phyloP scores from a whole-genome alignment of 2,888 invertebrate genomes.

The Andricus quercusramuli region DNA sequence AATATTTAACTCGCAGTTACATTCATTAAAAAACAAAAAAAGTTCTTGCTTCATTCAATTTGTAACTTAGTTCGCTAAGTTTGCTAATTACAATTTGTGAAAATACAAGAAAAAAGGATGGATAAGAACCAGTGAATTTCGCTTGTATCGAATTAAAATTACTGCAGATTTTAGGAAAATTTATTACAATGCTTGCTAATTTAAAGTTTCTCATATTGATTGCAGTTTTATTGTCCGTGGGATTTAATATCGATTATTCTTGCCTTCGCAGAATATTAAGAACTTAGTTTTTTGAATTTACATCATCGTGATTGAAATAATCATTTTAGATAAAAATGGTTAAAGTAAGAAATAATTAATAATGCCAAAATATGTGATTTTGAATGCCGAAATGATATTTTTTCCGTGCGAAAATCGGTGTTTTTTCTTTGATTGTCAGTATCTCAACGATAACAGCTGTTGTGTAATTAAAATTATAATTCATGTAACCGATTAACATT shows the following conservation, averaged over 20 bases:
- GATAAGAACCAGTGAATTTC: conserved; percentile 1
- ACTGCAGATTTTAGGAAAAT: not conserved
- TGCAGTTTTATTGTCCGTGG: too few species aligned
- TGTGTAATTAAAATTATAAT: conserved; percentile 5
- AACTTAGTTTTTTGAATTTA: conserved; percentile 30
- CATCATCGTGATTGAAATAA: conserved; percentile 33
- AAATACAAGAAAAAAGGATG: not conserved
- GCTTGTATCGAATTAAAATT: not conserved
- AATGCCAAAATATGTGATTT: not conserved
- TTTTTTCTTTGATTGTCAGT: conserved; percentile 8
- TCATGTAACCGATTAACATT: conserved; percentile 25
- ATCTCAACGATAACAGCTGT: conserved; percentile 15
- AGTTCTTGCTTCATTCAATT: not conserved
- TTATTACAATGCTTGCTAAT: not conserved
- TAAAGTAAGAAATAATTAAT: not conserved
- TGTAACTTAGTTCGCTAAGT: conserved; percentile 1
- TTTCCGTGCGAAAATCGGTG: conserved; percentile 1
- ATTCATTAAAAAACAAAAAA: not conserved
- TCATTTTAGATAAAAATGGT: conserved; percentile 46
- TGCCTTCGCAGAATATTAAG: not conserved
- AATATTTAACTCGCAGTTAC: conserved; percentile 1
- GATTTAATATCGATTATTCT: not conserved
- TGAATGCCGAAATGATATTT: conserved; percentile 36
- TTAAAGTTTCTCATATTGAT: not conserved
- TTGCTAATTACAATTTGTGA: conserved; percentile 7